Evolutionary conservation across 92 coral and sea anemone species (phyloP), one percentile per base, ranked within the genome.

Genomic region (Porites evermanni): DNA sequence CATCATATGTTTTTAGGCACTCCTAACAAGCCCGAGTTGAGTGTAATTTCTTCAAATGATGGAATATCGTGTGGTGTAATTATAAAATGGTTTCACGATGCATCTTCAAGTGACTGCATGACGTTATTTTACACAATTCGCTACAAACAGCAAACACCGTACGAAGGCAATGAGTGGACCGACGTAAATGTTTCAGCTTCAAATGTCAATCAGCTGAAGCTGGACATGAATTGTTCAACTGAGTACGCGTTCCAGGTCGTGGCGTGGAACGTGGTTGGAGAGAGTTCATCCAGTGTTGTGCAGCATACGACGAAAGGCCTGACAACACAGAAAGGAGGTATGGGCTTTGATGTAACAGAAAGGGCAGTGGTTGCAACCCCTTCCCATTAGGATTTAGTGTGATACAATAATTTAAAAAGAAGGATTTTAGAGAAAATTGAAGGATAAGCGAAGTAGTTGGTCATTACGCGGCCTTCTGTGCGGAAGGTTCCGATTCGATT

Each of bases 261-360:
- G 23, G 84, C 84, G 7, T 52, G 74, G 75, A 80, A 80, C 13
- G 53, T 20, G 64, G 16, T 67, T 11, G 75, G 84, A 68, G 26
- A 20, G 17, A 14, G 66, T 4, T 14, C 0, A 23, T 38, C 17
- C 68, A 53, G 75, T 54, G 16, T 5, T 12, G 66, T 54, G 8
- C 53, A 16, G 19, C 14, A 12, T 14, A 50, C 66, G 53, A 53
- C 75, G 7, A 67, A 61, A 21, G 51, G 66, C 20, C 16, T 56
- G 12, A 56, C 61, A 12, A 56, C 12, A 56, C 61, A 56, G 13
- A 11, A 56, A 14, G 61, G 16, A 56, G 16, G 47, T 38, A 38
- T 38, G 47, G 47, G 47, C 47, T 38, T 38, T 38, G 47, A 38
- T 4, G 47, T 38, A 38, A 0, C 7, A 38, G 7, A 38, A 38